A percentile compares a stretch with the other conserved stretches of the same genome.
These are phyloP conservation scores for Ichneumoninae sp. DNA, from an alignment of 2,888 invertebrate genomes.

Conservation along the genomic window DNA sequence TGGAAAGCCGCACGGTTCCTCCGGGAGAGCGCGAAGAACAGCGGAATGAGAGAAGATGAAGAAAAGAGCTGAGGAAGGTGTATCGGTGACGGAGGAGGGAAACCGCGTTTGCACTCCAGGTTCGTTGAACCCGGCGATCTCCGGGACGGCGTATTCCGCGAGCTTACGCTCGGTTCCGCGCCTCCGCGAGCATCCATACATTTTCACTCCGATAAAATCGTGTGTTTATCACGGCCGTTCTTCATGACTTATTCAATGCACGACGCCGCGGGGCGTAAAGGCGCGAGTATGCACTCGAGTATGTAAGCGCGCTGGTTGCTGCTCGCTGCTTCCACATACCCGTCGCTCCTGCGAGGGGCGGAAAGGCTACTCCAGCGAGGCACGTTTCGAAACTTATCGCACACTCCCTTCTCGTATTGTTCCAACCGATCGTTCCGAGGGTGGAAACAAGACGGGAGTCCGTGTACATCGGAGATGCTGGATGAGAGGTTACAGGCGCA, in stretches of 20 bases:
- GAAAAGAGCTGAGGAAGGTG: slow-evolving; percentile 54
- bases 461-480: slow-evolving; percentile 2
- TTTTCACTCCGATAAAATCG: slow-evolving; percentile 75
- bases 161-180: slow-evolving; percentile 41
- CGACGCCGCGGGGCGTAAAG: slow-evolving; percentile 70
- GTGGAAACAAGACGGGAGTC: neutral
- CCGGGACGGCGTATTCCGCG: slow-evolving; percentile 57
- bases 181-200: slow-evolving; percentile 63
- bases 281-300: slow-evolving; percentile 64
- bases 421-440: slow-evolving; percentile 47
- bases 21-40: slow-evolving; percentile 18
- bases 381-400: slow-evolving; percentile 61
- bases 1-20: slow-evolving; percentile 9
- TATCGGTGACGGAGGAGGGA: slow-evolving; percentile 61
- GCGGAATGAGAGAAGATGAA: slow-evolving; percentile 49
- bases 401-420: slow-evolving; percentile 50
- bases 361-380: slow-evolving; percentile 29
- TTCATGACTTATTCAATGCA: slow-evolving; percentile 78
- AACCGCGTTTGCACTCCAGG: slow-evolving; percentile 65
- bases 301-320: slow-evolving; percentile 31
- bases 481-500: neutral
- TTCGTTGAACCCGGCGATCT: slow-evolving; percentile 71
- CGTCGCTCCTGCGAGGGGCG: neutral
- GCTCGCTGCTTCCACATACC: slow-evolving; percentile 16
- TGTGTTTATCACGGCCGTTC: slow-evolving; percentile 73